Base-by-base conservation (phyloP, 2,888 invertebrate species). In the Meta bourneti region DNA sequence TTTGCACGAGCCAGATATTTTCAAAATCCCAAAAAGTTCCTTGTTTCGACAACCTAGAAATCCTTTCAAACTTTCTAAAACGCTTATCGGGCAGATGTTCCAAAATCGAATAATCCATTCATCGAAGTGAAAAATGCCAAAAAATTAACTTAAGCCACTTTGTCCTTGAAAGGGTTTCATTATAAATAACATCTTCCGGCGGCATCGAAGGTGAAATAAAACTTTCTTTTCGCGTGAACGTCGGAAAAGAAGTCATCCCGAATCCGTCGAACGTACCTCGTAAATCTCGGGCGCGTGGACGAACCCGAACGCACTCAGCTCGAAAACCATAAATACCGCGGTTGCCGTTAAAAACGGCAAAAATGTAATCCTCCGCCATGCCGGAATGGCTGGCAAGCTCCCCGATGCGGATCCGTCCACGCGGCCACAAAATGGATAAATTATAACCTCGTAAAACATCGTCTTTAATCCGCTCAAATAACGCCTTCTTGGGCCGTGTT, bases 401-500 rank as follows among this genome's bases (percentile, higher is more conserved):
- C 80, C 80, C 61, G 69, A 86, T 49, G 70, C 71, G 78, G 78
- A 51, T 5, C 54, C 48, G 80, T 54, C 79, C 87, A 71, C 20
- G 16, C 20, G 19, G 78, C 70, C 51, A 52, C 79, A 54, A 87
- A 84, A 74, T 75, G 78, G 89, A 13, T 34, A 84, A 89, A 90
- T 85, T 79, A 85, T 80, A 90, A 80, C 90, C 84, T 85, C 90
- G 90, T 90, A 90, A 90, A 90, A 89, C 85, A 74, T 54, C 85
- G 80, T 90, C 90, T 90, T 85, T 90, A 90, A 90, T 90, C 90
- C 90, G 75, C 49, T 90, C 78, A 84, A 80, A 78, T 52, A 89
- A 61, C 79, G 34, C 20, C 77, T 82, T 81, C 82, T 82, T 89
- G 81, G 34, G 34, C 8, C 11, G 11, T 19, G 34, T 85, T 85